phyloP scores from a whole-genome alignment of 2,888 invertebrate species.

The Papilio protenor region DNA sequence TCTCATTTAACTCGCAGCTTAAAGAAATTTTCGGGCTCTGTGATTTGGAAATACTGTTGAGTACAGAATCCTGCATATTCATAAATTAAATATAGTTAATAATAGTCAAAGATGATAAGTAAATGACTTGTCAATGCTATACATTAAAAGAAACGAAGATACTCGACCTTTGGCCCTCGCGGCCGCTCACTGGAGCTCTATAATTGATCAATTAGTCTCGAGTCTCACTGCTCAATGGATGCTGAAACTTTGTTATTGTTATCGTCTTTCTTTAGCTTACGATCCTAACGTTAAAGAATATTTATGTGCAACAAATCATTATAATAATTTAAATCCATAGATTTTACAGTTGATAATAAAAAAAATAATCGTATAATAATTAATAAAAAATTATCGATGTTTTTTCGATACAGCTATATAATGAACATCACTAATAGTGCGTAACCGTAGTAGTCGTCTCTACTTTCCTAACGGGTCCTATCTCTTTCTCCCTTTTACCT shows the following conservation, averaged over 20 bases:
- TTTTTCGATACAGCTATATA: slow-evolving; percentile 42
- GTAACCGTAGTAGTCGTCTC: slow-evolving; percentile 79
- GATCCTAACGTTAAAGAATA: not conserved
- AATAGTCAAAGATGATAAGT: slow-evolving; percentile 5
- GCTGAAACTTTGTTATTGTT: slow-evolving; percentile 26
- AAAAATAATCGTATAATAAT: not conserved
- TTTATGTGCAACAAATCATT: not conserved
- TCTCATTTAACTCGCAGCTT: not conserved
- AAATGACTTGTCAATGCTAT: slow-evolving; percentile 35
- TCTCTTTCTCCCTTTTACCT: slow-evolving; percentile 57
- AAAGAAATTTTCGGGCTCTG: not conserved
- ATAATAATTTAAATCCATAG: not conserved
- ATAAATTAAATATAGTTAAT: not conserved
- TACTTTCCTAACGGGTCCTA: slow-evolving; percentile 76
- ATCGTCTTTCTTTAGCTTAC: slow-evolving; percentile 16
- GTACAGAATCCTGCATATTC: too few species aligned
- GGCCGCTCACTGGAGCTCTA: slow-evolving; percentile 14
- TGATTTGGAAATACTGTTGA: not conserved
- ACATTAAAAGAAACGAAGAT: slow-evolving; percentile 34
- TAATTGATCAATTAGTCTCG: slow-evolving; percentile 41
- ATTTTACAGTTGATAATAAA: not conserved
- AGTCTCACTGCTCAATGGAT: slow-evolving; percentile 7
- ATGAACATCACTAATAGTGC: slow-evolving; percentile 66
- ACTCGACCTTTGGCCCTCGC: slow-evolving; percentile 32
- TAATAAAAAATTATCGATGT: slow-evolving; percentile 31